Evolutionary conservation across 2,888 invertebrate species (phyloP), one percentile per base, ranked within the genome.

Genomic region (Epinotia demarniana): DNA sequence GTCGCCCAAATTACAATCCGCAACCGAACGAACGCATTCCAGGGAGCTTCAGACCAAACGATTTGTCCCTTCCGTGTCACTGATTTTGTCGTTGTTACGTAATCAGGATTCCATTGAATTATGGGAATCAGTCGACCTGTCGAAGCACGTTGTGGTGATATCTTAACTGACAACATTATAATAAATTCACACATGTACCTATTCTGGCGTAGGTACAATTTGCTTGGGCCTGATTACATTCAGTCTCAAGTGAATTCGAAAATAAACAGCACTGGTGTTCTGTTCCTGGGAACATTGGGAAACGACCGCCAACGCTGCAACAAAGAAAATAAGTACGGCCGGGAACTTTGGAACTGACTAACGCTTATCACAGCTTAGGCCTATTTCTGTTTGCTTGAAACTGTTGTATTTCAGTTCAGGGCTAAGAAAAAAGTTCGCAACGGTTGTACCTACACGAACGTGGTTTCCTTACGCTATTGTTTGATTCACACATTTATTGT

Each of bases 11-110:
- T 90, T 89, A 87, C 87, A 83, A 84, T 82, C 85, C 81, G 23
- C 73, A 73, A 49, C 66, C 85, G 84, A 85, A 83, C 85, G 84
- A 85, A 83, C 83, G 82, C 87, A 87, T 87, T 88, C 84, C 87
- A 82, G 84, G 82, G 86, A 86, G 85, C 85, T 77, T 84, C 79
- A 84, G 81, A 85, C 87, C 86, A 84, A 87, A 75, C 89, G 89
- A 92, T 92, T 92, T 90, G 90, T 90, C 89, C 89, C 88, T 92
- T 91, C 87, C 89, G 86, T 84, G 84, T 86, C 89, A 86, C 83
- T 88, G 87, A 86, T 86, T 90, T 86, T 83, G 87, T 86, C 87
- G 85, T 70, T 77, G 76, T 77, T 57, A 66, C 61, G 78, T 77
- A 79, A 83, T 80, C 79, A 80, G 79, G 78, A 79, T 80, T 81